phyloP scores from a whole-genome alignment of 2,888 invertebrate species.

The Lottia scabra region DNA sequence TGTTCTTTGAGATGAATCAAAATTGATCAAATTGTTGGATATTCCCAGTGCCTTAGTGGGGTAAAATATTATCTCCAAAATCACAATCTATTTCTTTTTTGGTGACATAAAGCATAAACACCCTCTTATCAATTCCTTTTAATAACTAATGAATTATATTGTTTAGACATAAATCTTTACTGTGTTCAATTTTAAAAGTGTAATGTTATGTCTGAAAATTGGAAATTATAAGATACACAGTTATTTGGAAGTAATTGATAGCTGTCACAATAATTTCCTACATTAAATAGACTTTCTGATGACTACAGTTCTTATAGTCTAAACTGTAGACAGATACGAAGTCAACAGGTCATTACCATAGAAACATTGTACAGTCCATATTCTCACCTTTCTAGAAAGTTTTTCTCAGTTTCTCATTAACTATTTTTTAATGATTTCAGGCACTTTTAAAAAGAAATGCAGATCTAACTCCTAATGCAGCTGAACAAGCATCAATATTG shows the following conservation, averaged over 20 bases:
- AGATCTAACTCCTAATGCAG: constrained; percentile 90
- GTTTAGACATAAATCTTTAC: no score
- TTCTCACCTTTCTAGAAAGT: neutral
- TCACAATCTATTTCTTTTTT: no score
- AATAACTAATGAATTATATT: no score
- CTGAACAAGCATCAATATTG: constrained; percentile 91
- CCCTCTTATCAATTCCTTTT: no score
- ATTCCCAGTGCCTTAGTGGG: no score
- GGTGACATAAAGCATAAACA: no score
- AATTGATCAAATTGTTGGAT: no score
- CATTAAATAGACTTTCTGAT: neutral
- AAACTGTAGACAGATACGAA: constrained; percentile 3
- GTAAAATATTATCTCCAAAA: no score
- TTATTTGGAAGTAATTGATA: neutral
- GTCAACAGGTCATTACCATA: neutral
- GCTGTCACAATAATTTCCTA: neutral
- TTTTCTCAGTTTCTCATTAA: no score
- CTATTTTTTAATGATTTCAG: constrained; percentile 70
- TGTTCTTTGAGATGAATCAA: no score
- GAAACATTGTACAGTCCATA: no score
- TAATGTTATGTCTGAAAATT: neutral
- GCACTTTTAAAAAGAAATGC: constrained; percentile 91
- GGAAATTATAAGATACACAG: neutral
- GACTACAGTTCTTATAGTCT: neutral
- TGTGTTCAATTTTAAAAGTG: neutral